Evolutionary conservation across 2,797 vertebrate species (phyloP), one percentile per base, ranked within the genome.

Genomic region (Xyrichtys novacula): DNA sequence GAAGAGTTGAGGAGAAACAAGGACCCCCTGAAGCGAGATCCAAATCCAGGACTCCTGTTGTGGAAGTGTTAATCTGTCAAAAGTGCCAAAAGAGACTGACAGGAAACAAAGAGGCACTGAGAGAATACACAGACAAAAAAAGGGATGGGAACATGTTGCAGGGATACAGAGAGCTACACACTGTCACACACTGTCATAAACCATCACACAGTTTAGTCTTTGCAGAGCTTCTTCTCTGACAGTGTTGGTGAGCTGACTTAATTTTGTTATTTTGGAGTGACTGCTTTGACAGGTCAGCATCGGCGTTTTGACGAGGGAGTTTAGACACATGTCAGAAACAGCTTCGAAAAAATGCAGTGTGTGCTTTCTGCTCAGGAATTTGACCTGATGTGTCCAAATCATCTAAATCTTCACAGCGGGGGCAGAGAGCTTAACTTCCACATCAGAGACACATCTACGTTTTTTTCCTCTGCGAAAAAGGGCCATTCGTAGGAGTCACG

Each of bases 21-120:
- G 53, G 16, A 52, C 31, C 62, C 62, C 66, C 61, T 57, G 28
- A 52, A 81, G 76, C 59, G 64, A 69, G 54, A 78, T 76, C 55
- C 68, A 77, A 80, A 85, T 84, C 71, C 59, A 50, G 55, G 56
- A 77, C n/a, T 71, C 32, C 39, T 43, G 36, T 28, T 71, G 76
- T 9, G 28, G 16, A 69, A 40, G 61, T 82, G 58, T 63, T 60
- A 46, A 74, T 66, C 72, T 76, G 64, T 83, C 74, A 46, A 71
- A 54, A 46, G 26, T 42, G 42, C 32, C 64, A 65, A 68, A 48
- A 42, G n/a, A 78, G 73, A 57, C 5, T 80, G 69, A 80, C 5
- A 28, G 26, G 61, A 79, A 34, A 50, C 23, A 49, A 22, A 26
- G 28, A 71, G 32, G 32, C n/a, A 28, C 56, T 3, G 14, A 25